Percentiles rank a stretch among this genome's conserved stretches.
phyloP scores from a whole-genome alignment of 2,113 vertebrate species.

The Macquaria australasica region DNA sequence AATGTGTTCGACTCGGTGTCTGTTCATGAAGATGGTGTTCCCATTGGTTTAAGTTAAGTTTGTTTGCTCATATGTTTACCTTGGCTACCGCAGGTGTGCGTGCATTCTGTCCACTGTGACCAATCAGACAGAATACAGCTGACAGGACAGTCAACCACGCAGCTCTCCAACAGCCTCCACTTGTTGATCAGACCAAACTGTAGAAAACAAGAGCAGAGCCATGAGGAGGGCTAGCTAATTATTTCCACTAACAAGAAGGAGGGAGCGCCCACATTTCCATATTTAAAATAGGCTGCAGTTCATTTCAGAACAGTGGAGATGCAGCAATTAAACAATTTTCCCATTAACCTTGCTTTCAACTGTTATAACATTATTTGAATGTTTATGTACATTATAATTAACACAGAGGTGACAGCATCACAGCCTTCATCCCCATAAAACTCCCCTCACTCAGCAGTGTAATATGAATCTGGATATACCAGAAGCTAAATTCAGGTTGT shows the following conservation, averaged over 20 bases:
- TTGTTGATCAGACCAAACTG: slow-evolving; percentile 86
- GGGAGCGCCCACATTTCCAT: slow-evolving; percentile 25
- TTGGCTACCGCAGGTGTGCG: slow-evolving; percentile 89
- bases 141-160: slow-evolving; percentile 89
- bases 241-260: slow-evolving; percentile 34
- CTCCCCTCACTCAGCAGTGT: background rate
- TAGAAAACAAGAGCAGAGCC: slow-evolving; percentile 45
- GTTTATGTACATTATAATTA: background rate
- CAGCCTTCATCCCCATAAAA: slow-evolving; percentile 16
- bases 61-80: slow-evolving; percentile 82
- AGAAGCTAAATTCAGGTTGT: slow-evolving; percentile 8
- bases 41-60: background rate
- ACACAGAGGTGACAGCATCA: background rate
- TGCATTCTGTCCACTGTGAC: slow-evolving; percentile 94
- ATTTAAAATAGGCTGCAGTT: slow-evolving; percentile 17
- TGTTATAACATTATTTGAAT: background rate
- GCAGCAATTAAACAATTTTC: background rate
- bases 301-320: slow-evolving; percentile 30
- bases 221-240: slow-evolving; percentile 34
- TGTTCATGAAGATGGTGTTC: slow-evolving; percentile 27
- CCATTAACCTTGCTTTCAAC: background rate
- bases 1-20: slow-evolving; percentile 24
- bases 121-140: slow-evolving; percentile 93
- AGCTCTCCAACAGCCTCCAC: slow-evolving; percentile 82
- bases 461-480: slow-evolving; percentile 1